A percentile compares a stretch with the other conserved stretches of the same genome.
Evolutionary conservation across 2,888 invertebrate genomes (phyloP).

Genomic region (Stenurella melanura): DNA sequence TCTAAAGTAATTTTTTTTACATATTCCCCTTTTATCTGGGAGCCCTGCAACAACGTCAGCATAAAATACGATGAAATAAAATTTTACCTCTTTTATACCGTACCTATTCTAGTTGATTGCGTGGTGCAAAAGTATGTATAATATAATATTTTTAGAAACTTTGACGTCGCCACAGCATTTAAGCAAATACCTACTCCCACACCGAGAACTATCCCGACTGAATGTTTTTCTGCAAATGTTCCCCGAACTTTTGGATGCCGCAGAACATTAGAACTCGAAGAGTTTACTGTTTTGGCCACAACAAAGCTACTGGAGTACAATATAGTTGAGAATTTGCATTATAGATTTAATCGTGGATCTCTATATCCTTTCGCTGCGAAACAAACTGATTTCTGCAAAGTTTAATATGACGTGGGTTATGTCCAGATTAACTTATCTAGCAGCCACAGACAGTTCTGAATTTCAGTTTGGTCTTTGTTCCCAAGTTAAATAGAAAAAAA

Average conservation of each 20-base stretch:
- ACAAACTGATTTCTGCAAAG: conserved; percentile 41
- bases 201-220: conserved; percentile 21
- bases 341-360: conserved; percentile 49
- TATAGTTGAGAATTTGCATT: conserved; percentile 46
- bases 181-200: conserved; percentile 8
- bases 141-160: neutral
- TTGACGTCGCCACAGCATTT: neutral
- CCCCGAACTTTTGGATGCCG: conserved; percentile 34
- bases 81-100: neutral
- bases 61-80: no score
- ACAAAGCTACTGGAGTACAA: conserved; percentile 46
- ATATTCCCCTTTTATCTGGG: no score
- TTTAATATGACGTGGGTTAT: conserved; percentile 50
- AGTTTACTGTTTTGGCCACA: conserved; percentile 44
- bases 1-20: no score
- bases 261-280: conserved; percentile 38
- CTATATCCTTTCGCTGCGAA: conserved; percentile 40
- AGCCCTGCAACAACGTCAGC: no score
- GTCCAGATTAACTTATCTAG: conserved; percentile 49
- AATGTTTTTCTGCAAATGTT: conserved; percentile 38
- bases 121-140: neutral
- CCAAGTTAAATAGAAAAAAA: conserved; percentile 35
- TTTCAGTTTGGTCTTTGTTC: conserved; percentile 10
- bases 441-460: conserved; percentile 44
- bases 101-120: neutral